A percentile compares a stretch with the other conserved stretches of the same genome.
Conservation (phyloP, 2,888 invertebrate genomes). For the Conistra vaccinii region DNA sequence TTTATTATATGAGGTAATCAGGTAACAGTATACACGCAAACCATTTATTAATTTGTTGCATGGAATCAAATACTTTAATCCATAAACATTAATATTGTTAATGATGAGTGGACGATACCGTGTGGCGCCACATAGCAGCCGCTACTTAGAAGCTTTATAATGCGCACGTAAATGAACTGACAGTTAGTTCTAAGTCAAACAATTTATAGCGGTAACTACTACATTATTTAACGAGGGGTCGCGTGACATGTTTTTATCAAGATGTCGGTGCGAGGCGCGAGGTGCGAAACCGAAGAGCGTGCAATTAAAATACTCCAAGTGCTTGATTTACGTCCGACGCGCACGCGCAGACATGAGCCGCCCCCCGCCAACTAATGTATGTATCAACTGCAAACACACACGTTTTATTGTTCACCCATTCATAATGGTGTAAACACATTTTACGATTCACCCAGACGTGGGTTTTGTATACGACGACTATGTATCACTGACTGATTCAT, state of each 20-base stretch:
- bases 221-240: constrained; percentile 75
- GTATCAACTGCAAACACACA: constrained; percentile 60
- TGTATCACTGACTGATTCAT: constrained; percentile 39
- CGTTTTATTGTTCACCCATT: constrained; percentile 71
- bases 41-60: constrained; percentile 37
- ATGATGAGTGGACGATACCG: constrained; percentile 55
- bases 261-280: constrained; percentile 74
- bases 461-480: constrained; percentile 36
- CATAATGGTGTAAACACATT: constrained; percentile 70
- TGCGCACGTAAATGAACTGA: constrained; percentile 65
- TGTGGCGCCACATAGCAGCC: constrained; percentile 48
- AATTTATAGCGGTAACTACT: constrained; percentile 74
- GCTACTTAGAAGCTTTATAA: constrained; percentile 51
- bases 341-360: constrained; percentile 43
- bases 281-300: constrained; percentile 77
- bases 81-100: constrained; percentile 54
- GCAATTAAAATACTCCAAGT: constrained; percentile 76
- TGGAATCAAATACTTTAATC: constrained; percentile 52
- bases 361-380: constrained; percentile 33
- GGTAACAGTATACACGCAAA: constrained; percentile 20
- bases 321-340: constrained; percentile 76
- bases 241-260: constrained; percentile 75
- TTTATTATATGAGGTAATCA: constrained; percentile 25
- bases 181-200: constrained; percentile 69
- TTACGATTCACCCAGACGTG: constrained; percentile 63